These are phyloP conservation scores for Aphelinus certus DNA, from an alignment of 1,140 invertebrate genomes.

Conservation along the genomic window DNA sequence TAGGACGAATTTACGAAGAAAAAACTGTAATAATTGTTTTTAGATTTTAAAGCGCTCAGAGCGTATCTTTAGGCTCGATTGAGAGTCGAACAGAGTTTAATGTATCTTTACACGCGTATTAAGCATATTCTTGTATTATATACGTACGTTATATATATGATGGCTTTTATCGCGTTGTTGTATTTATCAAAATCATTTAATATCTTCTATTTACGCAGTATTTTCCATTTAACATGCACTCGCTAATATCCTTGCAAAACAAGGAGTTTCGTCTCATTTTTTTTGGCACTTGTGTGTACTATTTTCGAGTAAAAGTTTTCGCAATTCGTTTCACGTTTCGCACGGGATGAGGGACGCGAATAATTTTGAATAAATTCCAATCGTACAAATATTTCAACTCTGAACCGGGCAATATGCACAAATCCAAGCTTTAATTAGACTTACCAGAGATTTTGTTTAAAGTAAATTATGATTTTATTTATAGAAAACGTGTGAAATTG, in stretches of 20 bases:
- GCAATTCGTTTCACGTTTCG: conserved; percentile 6
- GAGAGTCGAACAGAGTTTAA: conserved; percentile 45
- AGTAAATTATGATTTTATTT: too few relatives aligned
- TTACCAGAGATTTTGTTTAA: conserved; percentile 14
- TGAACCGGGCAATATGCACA: neutral
- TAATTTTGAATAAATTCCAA: conserved; percentile 11
- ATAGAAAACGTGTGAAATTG: neutral
- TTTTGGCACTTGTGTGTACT: conserved; percentile 16
- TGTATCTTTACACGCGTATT: conserved; percentile 43
- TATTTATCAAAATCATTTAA: conserved; percentile 29
- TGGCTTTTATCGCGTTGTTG: conserved; percentile 26
- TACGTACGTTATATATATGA: conserved; percentile 14
- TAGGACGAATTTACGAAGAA: too few relatives aligned
- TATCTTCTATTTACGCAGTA: conserved; percentile 23
- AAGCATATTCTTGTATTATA: conserved; percentile 40
- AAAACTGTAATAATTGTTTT: too few relatives aligned
- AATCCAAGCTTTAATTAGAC: conserved; percentile 33
- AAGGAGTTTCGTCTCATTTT: neutral
- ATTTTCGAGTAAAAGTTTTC: neutral
- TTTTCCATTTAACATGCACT: conserved; percentile 19
- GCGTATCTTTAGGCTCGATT: conserved; percentile 37
- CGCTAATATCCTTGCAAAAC: neutral
- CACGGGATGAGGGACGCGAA: neutral
- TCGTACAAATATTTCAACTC: neutral
- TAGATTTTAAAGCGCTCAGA: too few relatives aligned